These are phyloP conservation scores for Mesorhabditis belari DNA, from an alignment of 2,888 invertebrate genomes.

Conservation along the genomic window DNA sequence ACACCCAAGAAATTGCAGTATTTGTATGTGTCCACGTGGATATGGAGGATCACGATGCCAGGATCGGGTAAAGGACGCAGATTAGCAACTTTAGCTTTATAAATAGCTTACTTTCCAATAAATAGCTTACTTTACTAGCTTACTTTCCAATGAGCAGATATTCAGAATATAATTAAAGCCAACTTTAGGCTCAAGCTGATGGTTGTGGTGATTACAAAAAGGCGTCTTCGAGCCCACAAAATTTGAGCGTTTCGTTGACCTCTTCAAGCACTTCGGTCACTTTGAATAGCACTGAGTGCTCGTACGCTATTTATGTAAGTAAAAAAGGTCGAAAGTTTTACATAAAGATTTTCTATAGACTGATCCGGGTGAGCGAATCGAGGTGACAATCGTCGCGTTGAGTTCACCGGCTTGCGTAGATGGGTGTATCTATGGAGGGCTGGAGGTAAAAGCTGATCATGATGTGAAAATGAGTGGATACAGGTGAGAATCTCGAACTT, in stretches of 20 bases:
- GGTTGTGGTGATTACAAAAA: background rate
- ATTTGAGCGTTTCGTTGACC: too few species aligned
- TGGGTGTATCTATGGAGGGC: conserved; percentile 44
- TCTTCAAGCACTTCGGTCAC: too few species aligned
- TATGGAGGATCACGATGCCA: conserved; percentile 34
- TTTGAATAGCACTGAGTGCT: conserved; percentile 17
- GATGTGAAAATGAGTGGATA: conserved; percentile 30
- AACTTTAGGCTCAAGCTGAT: background rate
- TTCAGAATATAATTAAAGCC: too few species aligned
- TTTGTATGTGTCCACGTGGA: conserved; percentile 43
- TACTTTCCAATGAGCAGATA: too few species aligned
- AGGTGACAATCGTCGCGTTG: conserved; percentile 25
- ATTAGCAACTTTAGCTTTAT: too few species aligned
- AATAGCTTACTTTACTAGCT: too few species aligned
- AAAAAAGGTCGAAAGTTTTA: too few species aligned
- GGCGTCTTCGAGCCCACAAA: too few species aligned
- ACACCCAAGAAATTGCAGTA: conserved; percentile 29
- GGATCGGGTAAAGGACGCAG: conserved; percentile 21
- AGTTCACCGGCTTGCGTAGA: conserved; percentile 25
- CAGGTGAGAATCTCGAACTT: conserved; percentile 10
- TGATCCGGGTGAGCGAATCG: conserved; percentile 19
- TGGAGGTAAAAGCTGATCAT: conserved; percentile 36
- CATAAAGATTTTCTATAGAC: conserved; percentile 21
- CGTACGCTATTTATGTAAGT: conserved; percentile 19
- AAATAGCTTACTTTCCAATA: too few species aligned